phyloP scores from a whole-genome alignment of 1,140 invertebrate genomes.

The Conus ventricosus region DNA sequence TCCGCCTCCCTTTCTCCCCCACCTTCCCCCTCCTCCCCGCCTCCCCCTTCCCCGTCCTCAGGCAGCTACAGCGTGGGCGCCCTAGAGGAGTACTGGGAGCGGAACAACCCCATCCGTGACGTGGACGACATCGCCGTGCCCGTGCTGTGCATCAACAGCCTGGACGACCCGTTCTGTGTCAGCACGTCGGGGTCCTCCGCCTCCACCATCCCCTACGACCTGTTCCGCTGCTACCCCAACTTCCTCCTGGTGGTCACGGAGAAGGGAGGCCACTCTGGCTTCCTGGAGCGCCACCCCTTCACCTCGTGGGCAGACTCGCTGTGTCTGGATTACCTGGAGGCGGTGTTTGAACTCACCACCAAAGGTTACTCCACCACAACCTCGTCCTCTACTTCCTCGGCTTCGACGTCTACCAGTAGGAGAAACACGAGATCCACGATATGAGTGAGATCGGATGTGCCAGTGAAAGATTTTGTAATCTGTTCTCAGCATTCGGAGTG shows the following conservation, averaged over 20 bases:
- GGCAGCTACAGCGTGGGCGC: background rate
- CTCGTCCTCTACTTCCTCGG: background rate
- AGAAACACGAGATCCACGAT: slow-evolving; percentile 19
- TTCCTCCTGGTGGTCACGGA: slow-evolving; percentile 60
- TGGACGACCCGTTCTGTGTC: slow-evolving; percentile 64
- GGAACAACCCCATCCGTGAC: slow-evolving; percentile 68
- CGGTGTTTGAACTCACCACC: slow-evolving; percentile 56
- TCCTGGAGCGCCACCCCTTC: slow-evolving; percentile 52
- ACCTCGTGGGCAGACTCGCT: slow-evolving; percentile 56
- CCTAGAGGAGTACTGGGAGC: slow-evolving; percentile 65
- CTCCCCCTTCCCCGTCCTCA: background rate
- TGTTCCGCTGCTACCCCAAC: slow-evolving; percentile 62
- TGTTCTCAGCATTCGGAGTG: too few species aligned
- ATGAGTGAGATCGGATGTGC: background rate
- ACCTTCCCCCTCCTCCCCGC: background rate
- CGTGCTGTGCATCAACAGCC: slow-evolving; percentile 66
- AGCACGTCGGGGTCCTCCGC: background rate
- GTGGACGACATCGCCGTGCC: slow-evolving; percentile 70
- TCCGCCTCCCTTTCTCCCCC: background rate
- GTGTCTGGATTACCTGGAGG: slow-evolving; percentile 57
- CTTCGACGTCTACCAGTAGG: background rate
- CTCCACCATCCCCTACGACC: slow-evolving; percentile 58
- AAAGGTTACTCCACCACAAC: slow-evolving; percentile 11
- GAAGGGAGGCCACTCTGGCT: slow-evolving; percentile 66
- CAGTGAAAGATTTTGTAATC: background rate